phyloP scores from a whole-genome alignment of 1,140 invertebrate species.

The Drosophila ironensis region DNA sequence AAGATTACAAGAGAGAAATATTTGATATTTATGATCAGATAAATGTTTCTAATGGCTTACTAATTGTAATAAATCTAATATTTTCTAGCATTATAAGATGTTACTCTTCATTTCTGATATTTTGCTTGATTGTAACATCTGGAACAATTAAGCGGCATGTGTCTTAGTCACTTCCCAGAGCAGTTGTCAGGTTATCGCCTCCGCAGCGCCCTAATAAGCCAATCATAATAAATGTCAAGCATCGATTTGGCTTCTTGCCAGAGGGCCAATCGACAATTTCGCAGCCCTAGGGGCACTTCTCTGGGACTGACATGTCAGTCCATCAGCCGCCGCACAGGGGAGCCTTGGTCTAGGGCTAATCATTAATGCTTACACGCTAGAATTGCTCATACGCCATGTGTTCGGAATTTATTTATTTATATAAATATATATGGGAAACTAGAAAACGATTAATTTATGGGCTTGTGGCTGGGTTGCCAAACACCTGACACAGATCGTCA shows the following conservation, averaged over 20 bases:
- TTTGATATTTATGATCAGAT: no score
- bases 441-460: slow-evolving; percentile 47
- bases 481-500: slow-evolving; percentile 58
- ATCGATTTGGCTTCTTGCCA: slow-evolving; percentile 67
- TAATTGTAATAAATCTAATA: no score
- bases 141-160: not conserved
- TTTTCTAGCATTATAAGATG: no score
- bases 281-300: not conserved
- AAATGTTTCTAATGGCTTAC: no score
- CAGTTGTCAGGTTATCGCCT: slow-evolving; percentile 15
- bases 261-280: slow-evolving; percentile 45
- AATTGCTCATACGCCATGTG: slow-evolving; percentile 63
- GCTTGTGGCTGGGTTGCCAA: slow-evolving; percentile 46
- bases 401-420: not conserved
- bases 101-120: no score
- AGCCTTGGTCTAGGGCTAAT: slow-evolving; percentile 49
- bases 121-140: no score
- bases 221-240: slow-evolving; percentile 80
- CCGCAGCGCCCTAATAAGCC: slow-evolving; percentile 65
- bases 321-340: slow-evolving; percentile 39
- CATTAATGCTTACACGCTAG: slow-evolving; percentile 57
- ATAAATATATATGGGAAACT: not conserved
- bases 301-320: slow-evolving; percentile 45
- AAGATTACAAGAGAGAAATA: no score
- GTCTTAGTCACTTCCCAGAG: not conserved